These are phyloP conservation scores for Chironomus striatipennis DNA, from an alignment of 1,140 invertebrate species.

Conservation along the genomic window DNA sequence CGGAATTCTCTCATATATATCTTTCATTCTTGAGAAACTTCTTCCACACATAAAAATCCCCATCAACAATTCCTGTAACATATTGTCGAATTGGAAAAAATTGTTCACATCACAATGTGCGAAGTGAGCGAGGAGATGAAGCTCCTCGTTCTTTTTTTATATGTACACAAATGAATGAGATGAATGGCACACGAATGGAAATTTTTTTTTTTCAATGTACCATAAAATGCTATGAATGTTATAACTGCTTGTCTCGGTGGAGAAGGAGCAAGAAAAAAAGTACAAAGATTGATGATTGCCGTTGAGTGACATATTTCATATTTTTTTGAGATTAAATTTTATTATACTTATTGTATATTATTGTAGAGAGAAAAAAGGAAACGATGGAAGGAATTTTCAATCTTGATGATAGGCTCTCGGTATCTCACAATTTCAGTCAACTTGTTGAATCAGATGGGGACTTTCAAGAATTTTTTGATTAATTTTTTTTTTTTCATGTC, in stretches of 20 bases:
- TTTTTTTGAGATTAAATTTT: constrained; percentile 7
- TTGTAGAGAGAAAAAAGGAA: background rate
- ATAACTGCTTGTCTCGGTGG: background rate
- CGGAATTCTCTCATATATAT: too few relatives aligned
- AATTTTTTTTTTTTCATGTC: background rate
- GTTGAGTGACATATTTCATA: constrained; percentile 13
- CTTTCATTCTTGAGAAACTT: too few relatives aligned
- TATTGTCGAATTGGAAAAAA: background rate
- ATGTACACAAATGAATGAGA: background rate
- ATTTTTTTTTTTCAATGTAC: background rate
- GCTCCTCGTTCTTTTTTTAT: background rate
- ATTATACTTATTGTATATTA: background rate
- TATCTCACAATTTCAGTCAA: background rate
- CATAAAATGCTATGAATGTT: background rate
- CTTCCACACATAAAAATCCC: too few relatives aligned
- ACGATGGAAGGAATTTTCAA: background rate
- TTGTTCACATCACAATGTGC: background rate
- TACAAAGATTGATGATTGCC: constrained; percentile 7
- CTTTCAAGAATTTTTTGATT: background rate
- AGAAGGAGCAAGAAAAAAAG: background rate
- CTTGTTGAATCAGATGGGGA: background rate
- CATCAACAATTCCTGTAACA: background rate
- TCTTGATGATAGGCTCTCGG: background rate
- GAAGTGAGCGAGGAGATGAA: background rate
- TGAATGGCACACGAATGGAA: constrained; percentile 11